Conservation (phyloP, 2,888 invertebrate species). For the Carpatolechia fugitivella region DNA sequence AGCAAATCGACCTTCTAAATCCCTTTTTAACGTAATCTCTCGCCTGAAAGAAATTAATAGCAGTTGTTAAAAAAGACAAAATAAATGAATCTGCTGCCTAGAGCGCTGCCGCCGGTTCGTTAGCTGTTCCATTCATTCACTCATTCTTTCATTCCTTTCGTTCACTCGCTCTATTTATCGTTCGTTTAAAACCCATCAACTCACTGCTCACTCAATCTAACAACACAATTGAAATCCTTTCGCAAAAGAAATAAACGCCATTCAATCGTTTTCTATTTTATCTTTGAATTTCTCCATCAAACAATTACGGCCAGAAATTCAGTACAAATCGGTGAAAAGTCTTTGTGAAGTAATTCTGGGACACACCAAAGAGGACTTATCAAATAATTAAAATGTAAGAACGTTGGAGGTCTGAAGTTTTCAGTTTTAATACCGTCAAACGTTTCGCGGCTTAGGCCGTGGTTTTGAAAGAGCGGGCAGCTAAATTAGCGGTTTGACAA, state of each 20-base stretch:
- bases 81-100: background rate
- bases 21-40: background rate
- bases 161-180: slow-evolving; percentile 27
- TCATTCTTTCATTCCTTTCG: slow-evolving; percentile 12
- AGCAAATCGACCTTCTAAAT: background rate
- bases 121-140: slow-evolving; percentile 17
- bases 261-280: background rate
- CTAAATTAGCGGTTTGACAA: no score
- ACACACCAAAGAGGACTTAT: slow-evolving; percentile 6
- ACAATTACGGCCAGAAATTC: background rate
- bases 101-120: slow-evolving; percentile 2
- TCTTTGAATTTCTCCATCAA: background rate
- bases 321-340: background rate
- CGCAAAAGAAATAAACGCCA: background rate
- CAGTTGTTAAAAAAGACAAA: background rate
- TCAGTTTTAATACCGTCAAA: slow-evolving; percentile 43
- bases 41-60: background rate
- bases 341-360: background rate
- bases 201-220: slow-evolving; percentile 23
- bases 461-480: background rate
- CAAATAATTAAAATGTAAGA: slow-evolving; percentile 9
- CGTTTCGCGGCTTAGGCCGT: slow-evolving; percentile 20
- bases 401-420: background rate
- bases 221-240: slow-evolving; percentile 15
- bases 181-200: slow-evolving; percentile 37